Conservation (phyloP, 2,113 vertebrate species). For the Haliaeetus leucogaster region DNA sequence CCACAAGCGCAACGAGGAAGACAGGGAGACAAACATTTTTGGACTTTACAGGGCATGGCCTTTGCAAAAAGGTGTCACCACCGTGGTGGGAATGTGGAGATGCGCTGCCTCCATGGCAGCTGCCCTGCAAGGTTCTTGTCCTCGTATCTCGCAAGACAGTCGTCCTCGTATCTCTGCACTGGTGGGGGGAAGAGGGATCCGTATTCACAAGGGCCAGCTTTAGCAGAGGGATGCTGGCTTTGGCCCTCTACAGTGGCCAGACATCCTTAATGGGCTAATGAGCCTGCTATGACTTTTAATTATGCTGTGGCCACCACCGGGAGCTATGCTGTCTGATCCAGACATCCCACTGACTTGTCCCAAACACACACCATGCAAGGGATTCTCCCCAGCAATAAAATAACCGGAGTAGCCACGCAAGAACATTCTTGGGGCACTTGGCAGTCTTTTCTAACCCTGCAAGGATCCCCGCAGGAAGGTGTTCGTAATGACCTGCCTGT, state of each 20-base stretch:
- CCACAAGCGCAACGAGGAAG: background rate
- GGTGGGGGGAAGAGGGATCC: background rate
- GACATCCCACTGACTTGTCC: background rate
- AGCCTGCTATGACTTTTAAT: background rate
- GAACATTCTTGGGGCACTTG: background rate
- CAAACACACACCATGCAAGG: rapidly evolving
- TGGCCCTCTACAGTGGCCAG: background rate
- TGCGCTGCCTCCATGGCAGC: background rate
- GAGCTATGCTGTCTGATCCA: background rate
- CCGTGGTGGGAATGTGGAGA: background rate
- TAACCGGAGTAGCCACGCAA: rapidly evolving
- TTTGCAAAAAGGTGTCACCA: background rate
- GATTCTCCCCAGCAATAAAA: background rate
- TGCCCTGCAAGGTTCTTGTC: background rate
- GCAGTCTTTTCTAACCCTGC: background rate
- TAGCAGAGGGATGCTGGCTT: background rate
- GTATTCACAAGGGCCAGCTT: background rate
- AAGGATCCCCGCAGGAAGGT: background rate
- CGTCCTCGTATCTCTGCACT: background rate
- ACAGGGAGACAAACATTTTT: background rate
- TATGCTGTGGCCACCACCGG: rapidly evolving
- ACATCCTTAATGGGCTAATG: background rate
- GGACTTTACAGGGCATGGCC: background rate
- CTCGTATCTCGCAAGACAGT: background rate
- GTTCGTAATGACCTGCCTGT: background rate